Evolutionary conservation across 2,797 vertebrate genomes (phyloP), one percentile per base, ranked within the genome.

Genomic region (Rhynchotus rufescens): DNA sequence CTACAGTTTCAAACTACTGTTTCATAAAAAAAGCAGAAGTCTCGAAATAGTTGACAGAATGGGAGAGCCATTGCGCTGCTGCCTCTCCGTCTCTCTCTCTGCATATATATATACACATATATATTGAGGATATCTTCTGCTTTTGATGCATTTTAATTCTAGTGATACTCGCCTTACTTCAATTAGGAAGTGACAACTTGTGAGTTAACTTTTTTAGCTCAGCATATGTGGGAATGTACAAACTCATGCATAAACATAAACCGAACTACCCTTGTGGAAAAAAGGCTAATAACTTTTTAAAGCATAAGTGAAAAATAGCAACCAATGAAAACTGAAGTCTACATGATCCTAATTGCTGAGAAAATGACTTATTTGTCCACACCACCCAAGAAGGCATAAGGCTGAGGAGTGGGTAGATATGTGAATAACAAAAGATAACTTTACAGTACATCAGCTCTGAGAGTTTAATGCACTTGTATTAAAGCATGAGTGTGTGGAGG

Each of bases 181-280:
- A 78, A 17, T 62, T 91, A 62, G 59, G 75, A 56, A 94, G 60
- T 54, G 66, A 85, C 84, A 94, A 62, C n/a, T 34, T 36, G 15
- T 0, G 2, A 92, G 61, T 56, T 82, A 93, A 94, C 54, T 65
- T 93, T 92, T 96, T 95, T 90, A 96, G 92, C 80, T 88, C 83
- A 72, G 86, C 79, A 65, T 91, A 90, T 81, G 80, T 81, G 71
- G 40, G 44, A 77, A 42, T 62, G 57, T 30, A 92, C 64, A 88
- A 92, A 83, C 36, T 94, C 88, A 94, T 94, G 88, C 81, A 94
- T 92, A 94, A 95, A 89, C 79, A 95, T 93, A 68, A 93, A 80
- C 68, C 68, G 40, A 86, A 51, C 62, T 49, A 91, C 40, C 56
- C 64, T 66, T n/a, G 47, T 47, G n/a, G 45, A 38, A 51, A 76